Evolutionary conservation across 2,888 invertebrate genomes (phyloP), one percentile per base, ranked within the genome.

Genomic region (Vandiemenella viatica): DNA sequence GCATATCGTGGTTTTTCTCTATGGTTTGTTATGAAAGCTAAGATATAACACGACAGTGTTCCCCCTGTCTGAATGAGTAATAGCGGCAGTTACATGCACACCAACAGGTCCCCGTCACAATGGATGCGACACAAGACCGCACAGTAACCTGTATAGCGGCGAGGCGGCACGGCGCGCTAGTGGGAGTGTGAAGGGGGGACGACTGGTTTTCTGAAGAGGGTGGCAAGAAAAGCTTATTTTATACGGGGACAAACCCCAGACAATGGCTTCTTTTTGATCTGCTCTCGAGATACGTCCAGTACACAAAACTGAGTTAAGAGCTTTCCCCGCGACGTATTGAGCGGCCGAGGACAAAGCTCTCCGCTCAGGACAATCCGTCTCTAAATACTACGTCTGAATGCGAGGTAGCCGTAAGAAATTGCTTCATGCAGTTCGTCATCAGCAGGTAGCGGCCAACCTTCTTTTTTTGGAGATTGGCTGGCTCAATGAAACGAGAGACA

Each of bases 301-400:
- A 46, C 46, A 43, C 46, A 37, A n/a, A 43, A 48, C 48, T 48
- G 43, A 48, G 48, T 48, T 43, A 48, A 48, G 48, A 48, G 48
- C 43, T 48, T 48, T 48, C 6, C 43, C 16, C 10, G 37, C 37
- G 43, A 37, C 10, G 40, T 22, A 46, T 46, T 46, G 46, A 37
- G 43, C 22, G 21, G 26, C 40, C 44, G 26, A 26, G 17, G 40
- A 45, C 32, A 48, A 20, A 18, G 37, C 15, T n/a, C 20, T 18
- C 49, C 15, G 20, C 37, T 20, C 17, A 38, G 48, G 45, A 44
- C 37, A 45, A 37, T 20, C 49, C 19, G 26, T 23, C 23, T 43
- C 50, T 46, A 50, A 50, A 50, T 50, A 41, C 43, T 46, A 21
- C 15, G 32, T 50, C 46, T 50, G 20, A 13, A 22, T 8, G n/a